Conservation (phyloP, 2,113 vertebrate species). For the Ciconia stormi region DNA sequence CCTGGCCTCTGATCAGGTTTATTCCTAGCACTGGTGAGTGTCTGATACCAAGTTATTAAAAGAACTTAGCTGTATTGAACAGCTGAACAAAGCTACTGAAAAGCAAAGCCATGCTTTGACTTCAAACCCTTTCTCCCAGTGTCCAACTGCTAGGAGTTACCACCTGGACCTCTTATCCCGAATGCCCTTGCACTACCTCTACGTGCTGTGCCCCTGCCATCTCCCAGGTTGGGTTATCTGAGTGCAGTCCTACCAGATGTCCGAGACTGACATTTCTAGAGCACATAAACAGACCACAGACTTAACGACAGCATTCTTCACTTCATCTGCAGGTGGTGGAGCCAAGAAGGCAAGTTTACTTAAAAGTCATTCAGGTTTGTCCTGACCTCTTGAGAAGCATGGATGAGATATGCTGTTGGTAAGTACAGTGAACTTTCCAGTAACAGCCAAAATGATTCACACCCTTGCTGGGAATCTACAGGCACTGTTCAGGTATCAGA, state of each 20-base stretch:
- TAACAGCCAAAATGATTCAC: neutral
- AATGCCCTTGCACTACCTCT: neutral
- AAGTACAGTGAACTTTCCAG: neutral
- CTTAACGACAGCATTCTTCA: neutral
- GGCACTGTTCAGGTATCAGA: neutral
- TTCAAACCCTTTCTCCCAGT: neutral
- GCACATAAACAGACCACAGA: neutral
- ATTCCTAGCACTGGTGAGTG: neutral
- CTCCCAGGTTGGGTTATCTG: neutral
- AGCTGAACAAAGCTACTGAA: neutral
- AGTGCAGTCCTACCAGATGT: neutral
- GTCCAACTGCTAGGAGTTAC: neutral
- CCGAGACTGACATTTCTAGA: neutral
- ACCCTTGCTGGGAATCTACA: neutral
- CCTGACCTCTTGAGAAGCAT: neutral
- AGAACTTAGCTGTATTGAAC: neutral
- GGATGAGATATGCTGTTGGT: neutral
- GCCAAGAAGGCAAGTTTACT: neutral
- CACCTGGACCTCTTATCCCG: neutral
- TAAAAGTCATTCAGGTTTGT: neutral
- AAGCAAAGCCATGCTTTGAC: neutral
- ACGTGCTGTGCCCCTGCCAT: neutral
- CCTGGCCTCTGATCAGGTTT: neutral
- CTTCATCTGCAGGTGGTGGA: neutral
- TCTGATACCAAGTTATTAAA: neutral